Evolutionary conservation across 2,113 vertebrate genomes (phyloP).

Genomic region (Menidia beryllina): DNA sequence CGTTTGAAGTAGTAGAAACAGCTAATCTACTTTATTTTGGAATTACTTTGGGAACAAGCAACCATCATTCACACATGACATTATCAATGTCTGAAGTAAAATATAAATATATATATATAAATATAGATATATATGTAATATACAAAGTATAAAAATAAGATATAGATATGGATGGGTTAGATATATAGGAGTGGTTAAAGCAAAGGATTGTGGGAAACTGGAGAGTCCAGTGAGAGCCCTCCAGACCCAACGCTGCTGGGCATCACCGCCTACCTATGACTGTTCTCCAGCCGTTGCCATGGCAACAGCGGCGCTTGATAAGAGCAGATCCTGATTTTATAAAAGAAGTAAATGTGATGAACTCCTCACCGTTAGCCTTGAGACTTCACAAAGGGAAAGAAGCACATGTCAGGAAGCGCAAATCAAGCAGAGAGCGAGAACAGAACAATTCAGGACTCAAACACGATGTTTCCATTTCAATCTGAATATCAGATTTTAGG

Average conservation of each 20-base stretch:
- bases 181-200: conserved; percentile 4
- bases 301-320: conserved; percentile 73
- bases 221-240: conserved; percentile 77
- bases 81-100: too few relatives aligned
- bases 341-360: conserved; percentile 32
- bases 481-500: background rate
- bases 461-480: background rate
- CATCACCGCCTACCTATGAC: conserved; percentile 71
- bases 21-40: too few relatives aligned
- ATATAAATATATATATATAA: too few relatives aligned
- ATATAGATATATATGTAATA: too few relatives aligned
- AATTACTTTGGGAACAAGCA: too few relatives aligned
- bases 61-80: too few relatives aligned
- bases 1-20: too few relatives aligned
- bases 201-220: conserved; percentile 69
- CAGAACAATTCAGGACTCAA: conserved; percentile 2
- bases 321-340: conserved; percentile 55
- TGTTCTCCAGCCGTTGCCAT: conserved; percentile 70
- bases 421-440: conserved; percentile 25
- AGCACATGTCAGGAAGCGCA: conserved; percentile 16
- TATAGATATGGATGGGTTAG: too few relatives aligned
- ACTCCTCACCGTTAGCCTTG: conserved; percentile 53
- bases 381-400: conserved; percentile 33
- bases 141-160: too few relatives aligned
- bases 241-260: conserved; percentile 69